These are phyloP conservation scores for Rhinichthys klamathensis DNA, from an alignment of 2,113 vertebrate genomes.

Conservation along the genomic window DNA sequence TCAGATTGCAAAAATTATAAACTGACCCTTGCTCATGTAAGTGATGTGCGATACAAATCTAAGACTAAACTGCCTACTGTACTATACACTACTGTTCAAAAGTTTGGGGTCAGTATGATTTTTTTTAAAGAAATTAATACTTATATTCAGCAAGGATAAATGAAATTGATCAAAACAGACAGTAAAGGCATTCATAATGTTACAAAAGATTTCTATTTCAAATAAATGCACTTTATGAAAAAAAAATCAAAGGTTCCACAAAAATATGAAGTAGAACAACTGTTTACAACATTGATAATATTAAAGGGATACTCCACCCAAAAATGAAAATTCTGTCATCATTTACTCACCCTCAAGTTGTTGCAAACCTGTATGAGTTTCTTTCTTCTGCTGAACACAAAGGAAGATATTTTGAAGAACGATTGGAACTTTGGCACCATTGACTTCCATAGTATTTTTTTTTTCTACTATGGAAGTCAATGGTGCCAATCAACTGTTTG, in stretches of 20 bases:
- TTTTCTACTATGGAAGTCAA: no score
- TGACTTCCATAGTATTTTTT: no score
- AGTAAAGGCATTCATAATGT: not conserved
- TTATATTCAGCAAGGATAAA: not conserved
- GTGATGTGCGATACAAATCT: no score
- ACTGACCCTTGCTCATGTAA: no score
- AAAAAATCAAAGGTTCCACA: not conserved
- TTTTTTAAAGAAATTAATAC: not conserved
- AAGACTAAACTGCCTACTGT: not conserved
- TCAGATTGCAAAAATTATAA: not conserved
- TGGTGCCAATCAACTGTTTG: no score
- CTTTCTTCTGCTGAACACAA: no score
- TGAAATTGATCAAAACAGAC: not conserved
- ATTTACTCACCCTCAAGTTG: no score
- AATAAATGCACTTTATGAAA: not conserved
- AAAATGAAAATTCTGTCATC: no score
- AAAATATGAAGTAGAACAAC: not conserved
- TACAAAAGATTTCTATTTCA: not conserved
- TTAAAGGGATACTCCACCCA: no score
- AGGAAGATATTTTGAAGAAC: no score
- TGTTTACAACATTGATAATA: not conserved
- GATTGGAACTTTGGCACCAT: no score
- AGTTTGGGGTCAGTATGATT: not conserved
- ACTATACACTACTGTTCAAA: not conserved
- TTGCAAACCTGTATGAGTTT: no score